phyloP scores from a whole-genome alignment of 1,140 invertebrate genomes.

The Vollenhovia emeryi region DNA sequence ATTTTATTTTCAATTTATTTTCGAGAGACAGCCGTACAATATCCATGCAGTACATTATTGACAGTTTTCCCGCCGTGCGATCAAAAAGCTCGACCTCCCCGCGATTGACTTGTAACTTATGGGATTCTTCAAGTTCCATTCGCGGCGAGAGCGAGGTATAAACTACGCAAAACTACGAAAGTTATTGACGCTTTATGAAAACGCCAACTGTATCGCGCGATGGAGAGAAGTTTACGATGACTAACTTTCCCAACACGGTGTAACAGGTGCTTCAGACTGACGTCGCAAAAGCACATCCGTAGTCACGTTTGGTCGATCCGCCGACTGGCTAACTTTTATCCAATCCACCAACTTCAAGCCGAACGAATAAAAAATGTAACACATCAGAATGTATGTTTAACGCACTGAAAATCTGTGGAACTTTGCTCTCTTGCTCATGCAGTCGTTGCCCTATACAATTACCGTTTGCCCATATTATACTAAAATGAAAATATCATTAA shows the following conservation, averaged over 20 bases:
- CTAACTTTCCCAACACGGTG: slow-evolving; percentile 26
- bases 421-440: background rate
- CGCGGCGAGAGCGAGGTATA: background rate
- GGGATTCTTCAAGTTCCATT: slow-evolving; percentile 4
- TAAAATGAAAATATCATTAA: background rate
- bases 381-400: background rate
- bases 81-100: background rate
- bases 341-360: background rate
- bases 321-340: slow-evolving; percentile 23
- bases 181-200: slow-evolving; percentile 61
- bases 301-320: background rate
- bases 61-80: background rate
- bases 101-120: slow-evolving; percentile 9
- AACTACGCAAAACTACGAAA: slow-evolving; percentile 44
- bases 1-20: slow-evolving; percentile 14
- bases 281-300: background rate
- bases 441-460: background rate
- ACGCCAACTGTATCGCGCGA: background rate
- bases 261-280: slow-evolving; percentile 30
- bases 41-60: slow-evolving; percentile 20
- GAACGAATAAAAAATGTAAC: slow-evolving; percentile 4
- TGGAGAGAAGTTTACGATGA: slow-evolving; percentile 33
- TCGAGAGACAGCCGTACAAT: background rate
- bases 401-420: background rate
- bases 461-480: background rate